Conservation (phyloP, 2,113 vertebrate genomes). For the Zingel zingel region DNA sequence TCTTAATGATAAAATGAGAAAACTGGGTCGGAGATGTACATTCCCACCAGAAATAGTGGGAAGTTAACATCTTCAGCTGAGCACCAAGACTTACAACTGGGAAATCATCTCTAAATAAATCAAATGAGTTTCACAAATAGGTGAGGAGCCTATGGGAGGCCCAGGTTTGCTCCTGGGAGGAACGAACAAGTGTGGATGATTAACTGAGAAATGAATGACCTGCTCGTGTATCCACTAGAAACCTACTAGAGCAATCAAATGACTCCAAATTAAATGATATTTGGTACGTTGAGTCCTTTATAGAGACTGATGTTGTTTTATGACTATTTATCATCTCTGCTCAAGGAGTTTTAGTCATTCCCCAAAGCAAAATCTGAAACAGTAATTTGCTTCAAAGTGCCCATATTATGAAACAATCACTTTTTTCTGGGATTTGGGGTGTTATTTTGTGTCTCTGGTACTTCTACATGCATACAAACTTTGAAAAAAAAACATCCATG, state of each 20-base stretch:
- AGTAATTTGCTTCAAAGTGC: constrained; percentile 31
- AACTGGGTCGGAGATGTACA: constrained; percentile 82
- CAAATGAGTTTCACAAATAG: constrained; percentile 86
- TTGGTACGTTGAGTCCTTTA: constrained; percentile 60
- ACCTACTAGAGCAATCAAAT: constrained; percentile 75
- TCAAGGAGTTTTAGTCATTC: constrained; percentile 45
- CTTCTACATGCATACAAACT: too few relatives aligned
- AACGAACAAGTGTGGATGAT: constrained; percentile 80
- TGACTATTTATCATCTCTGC: constrained; percentile 51
- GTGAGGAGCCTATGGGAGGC: constrained; percentile 80
- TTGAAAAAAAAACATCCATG: too few relatives aligned
- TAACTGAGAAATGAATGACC: constrained; percentile 84
- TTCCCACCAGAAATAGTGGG: constrained; percentile 82
- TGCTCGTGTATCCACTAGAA: constrained; percentile 75
- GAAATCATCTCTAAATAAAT: constrained; percentile 88
- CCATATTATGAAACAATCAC: too few relatives aligned
- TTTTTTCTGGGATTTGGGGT: too few relatives aligned
- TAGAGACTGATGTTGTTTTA: constrained; percentile 58
- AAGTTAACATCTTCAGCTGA: constrained; percentile 81
- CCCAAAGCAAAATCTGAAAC: constrained; percentile 22
- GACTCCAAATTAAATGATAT: constrained; percentile 74
- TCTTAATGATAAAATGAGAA: constrained; percentile 81
- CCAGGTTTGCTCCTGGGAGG: constrained; percentile 77
- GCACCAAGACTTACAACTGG: constrained; percentile 83
- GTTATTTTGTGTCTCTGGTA: too few relatives aligned